Evolutionary conservation across 2,113 vertebrate species (phyloP), one percentile per base, ranked within the genome.

Genomic region (Azemiops feae): DNA sequence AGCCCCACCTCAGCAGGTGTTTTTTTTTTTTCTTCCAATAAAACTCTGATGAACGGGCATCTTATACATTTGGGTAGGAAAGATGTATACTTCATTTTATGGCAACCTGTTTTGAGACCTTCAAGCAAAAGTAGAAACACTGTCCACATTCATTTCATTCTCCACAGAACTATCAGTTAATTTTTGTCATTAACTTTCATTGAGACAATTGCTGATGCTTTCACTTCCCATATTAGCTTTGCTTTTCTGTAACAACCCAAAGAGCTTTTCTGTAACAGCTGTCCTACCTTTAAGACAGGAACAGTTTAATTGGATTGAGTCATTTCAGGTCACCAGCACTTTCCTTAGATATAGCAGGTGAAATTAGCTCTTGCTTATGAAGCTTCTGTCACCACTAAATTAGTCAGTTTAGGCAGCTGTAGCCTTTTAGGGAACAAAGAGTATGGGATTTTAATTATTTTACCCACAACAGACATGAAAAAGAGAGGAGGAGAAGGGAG

Each of bases 381-480:
- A 57, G 55, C 88, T 50, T 18, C 34, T 89, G 87, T 30, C 54
- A 16, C 14, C 74, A 43, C 34, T 43, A 81, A 81, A 81, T 81
- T 81, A 81, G 74, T 25, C 34, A 34, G 5, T 88, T 52, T 39
- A 23, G 57, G 30, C 55, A 52, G 91, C 25, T 81, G 74, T 39
- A 39, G 34, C 34, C 9, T 22, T 81, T 81, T 81, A 81, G 34
- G 18, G 74, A 81, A 81, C 34, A 81, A 81, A 50, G 43, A 81
- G 18, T 52, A 0, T 6, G 12, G 25, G 27, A 53, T 50, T 53
- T 52, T 50, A 87, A 52, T 50, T 16, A 52, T 52, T 87, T 87
- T 87, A 87, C 47, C 16, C 25, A 52, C 4, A 50, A 95, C 87
- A 92, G 93, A 92, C 20, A 16, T 91, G 12, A 95, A 57, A 58